phyloP scores from a whole-genome alignment of 2,113 vertebrate species.

The Macaca nemestrina region DNA sequence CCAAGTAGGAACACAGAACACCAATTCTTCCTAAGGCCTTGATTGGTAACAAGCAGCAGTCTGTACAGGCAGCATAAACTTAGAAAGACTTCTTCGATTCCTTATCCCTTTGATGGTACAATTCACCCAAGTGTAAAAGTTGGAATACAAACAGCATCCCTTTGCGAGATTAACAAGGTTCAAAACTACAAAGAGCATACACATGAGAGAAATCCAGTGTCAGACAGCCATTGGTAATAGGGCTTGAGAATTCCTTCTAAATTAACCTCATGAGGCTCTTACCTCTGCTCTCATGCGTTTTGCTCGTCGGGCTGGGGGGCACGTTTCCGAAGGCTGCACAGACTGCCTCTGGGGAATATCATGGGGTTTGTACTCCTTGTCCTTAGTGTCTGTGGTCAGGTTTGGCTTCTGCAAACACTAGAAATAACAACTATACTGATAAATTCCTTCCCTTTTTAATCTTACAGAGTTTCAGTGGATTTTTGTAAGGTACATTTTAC shows the following conservation, averaged over 20 bases:
- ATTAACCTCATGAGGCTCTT: background rate
- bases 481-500: background rate
- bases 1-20: background rate
- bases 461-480: background rate
- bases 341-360: constrained; percentile 89
- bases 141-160: background rate
- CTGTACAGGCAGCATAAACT: background rate
- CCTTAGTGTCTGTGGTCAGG: constrained; percentile 85
- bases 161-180: background rate
- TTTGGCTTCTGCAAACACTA: constrained; percentile 92
- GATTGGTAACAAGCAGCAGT: background rate
- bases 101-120: background rate
- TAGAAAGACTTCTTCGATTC: background rate
- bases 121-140: background rate
- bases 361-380: constrained; percentile 92
- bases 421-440: constrained; percentile 49
- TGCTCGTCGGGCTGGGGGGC: constrained; percentile 89
- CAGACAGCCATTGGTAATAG: background rate
- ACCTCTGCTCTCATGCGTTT: constrained; percentile 95
- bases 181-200: background rate
- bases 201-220: background rate
- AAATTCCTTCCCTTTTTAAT: background rate
- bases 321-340: constrained; percentile 81
- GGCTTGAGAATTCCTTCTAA: background rate
- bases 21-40: background rate